phyloP scores from a whole-genome alignment of 2,113 vertebrate genomes.

The Tachysurus vachellii region DNA sequence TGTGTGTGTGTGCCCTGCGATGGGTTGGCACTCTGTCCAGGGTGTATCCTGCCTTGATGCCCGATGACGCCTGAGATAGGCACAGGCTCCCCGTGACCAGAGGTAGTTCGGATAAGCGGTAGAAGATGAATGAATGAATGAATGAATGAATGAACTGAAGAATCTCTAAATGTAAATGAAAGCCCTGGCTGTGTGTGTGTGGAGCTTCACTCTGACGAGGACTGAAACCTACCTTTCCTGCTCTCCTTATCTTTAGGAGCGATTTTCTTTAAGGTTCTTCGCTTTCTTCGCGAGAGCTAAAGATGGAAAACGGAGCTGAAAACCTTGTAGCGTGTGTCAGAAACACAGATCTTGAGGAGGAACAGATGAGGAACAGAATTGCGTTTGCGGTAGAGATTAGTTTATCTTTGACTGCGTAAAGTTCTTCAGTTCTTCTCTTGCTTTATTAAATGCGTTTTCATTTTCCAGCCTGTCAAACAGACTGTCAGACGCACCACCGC shows the following conservation, averaged over 20 bases:
- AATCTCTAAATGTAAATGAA: background rate
- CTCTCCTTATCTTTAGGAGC: background rate
- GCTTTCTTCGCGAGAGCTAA: background rate
- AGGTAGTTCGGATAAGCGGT: too few relatives aligned
- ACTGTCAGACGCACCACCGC: background rate
- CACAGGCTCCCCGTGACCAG: too few relatives aligned
- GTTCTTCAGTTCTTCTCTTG: background rate
- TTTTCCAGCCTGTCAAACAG: background rate
- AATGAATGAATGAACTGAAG: background rate
- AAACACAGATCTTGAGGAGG: background rate
- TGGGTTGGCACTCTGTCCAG: too few relatives aligned
- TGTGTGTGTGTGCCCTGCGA: too few relatives aligned
- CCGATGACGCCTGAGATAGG: too few relatives aligned
- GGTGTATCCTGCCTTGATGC: too few relatives aligned
- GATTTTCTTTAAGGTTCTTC: background rate
- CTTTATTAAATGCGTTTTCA: background rate
- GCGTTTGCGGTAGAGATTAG: background rate
- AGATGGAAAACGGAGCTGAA: background rate
- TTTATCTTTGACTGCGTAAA: background rate
- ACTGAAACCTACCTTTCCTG: background rate
- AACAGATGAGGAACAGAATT: background rate
- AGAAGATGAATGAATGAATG: accelerated
- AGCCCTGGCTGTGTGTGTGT: background rate
- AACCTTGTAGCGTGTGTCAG: background rate
- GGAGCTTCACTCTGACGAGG: background rate